These are phyloP conservation scores for Ichneumoninae sp. DNA, from an alignment of 2,888 invertebrate genomes.

Conservation along the genomic window DNA sequence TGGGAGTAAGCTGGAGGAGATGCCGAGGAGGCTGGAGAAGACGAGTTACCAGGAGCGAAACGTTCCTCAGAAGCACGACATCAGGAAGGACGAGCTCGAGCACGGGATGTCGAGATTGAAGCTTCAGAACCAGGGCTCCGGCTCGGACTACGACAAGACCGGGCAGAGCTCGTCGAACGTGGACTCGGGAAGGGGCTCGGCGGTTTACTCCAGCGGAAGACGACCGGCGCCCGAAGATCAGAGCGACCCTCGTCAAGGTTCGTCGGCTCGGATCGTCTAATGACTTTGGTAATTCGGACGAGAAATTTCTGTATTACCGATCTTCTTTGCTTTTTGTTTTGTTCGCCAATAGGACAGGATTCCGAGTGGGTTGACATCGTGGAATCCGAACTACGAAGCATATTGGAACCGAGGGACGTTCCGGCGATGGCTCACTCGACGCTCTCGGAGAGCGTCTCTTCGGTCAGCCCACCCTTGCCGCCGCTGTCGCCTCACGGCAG, in stretches of 20 bases:
- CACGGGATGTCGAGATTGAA: conserved; percentile 80
- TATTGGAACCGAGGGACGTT: conserved; percentile 91
- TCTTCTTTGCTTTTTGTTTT: conserved; percentile 2
- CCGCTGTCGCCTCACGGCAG: conserved; percentile 90
- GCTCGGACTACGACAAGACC: conserved; percentile 90
- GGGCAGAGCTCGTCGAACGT: conserved; percentile 90
- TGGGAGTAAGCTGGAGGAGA: conserved; percentile 73
- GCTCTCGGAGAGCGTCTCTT: conserved; percentile 88
- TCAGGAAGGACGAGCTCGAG: conserved; percentile 79
- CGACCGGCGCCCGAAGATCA: conserved; percentile 85
- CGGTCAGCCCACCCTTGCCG: conserved; percentile 92
- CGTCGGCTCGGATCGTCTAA: conserved; percentile 14
- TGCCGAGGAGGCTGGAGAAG: conserved; percentile 66
- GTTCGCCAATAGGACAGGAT: conserved; percentile 85
- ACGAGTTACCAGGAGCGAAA: conserved; percentile 59
- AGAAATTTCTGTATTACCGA: not conserved
- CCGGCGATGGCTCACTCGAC: conserved; percentile 88
- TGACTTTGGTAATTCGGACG: not conserved
- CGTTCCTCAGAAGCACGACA: conserved; percentile 71
- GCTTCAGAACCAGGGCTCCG: conserved; percentile 81
- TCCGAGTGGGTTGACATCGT: conserved; percentile 93
- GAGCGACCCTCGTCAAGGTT: conserved; percentile 78
- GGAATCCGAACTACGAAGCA: conserved; percentile 91
- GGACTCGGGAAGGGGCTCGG: conserved; percentile 92
- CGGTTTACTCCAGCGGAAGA: conserved; percentile 91